phyloP scores from a whole-genome alignment of 1,140 invertebrate species.

The Araneus ventricosus region DNA sequence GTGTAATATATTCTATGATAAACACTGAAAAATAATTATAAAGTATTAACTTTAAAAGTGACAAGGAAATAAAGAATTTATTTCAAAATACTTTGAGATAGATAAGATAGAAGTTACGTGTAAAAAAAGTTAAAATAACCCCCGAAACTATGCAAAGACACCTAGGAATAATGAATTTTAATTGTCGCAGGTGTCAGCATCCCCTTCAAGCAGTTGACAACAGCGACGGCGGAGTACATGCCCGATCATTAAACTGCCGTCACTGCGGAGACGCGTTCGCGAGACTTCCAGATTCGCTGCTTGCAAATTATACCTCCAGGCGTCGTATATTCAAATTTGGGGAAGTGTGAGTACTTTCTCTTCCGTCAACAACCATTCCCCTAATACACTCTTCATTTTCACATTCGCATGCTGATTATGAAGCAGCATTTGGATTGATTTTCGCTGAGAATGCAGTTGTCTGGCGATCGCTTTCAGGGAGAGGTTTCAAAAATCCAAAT shows the following conservation, averaged over 20 bases:
- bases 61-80: too few relatives aligned
- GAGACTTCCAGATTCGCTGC: conserved; percentile 5
- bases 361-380: neutral
- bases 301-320: conserved; percentile 30
- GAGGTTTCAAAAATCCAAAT: neutral
- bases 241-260: conserved; percentile 14
- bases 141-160: neutral
- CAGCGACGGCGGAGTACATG: neutral
- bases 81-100: too few relatives aligned
- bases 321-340: conserved; percentile 19
- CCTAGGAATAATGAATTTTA: conserved; percentile 4
- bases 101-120: too few relatives aligned
- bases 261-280: neutral
- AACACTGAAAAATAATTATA: too few relatives aligned
- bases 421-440: conserved; percentile 26
- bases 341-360: conserved; percentile 11
- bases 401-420: conserved; percentile 24
- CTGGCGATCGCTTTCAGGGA: neutral
- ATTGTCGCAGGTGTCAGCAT: neutral
- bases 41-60: too few relatives aligned
- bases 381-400: conserved; percentile 35
- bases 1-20: too few relatives aligned
- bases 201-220: conserved; percentile 4
- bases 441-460: neutral
- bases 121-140: too few relatives aligned